phyloP scores from a whole-genome alignment of 2,888 invertebrate species.

The Ephialtes manifestator region DNA sequence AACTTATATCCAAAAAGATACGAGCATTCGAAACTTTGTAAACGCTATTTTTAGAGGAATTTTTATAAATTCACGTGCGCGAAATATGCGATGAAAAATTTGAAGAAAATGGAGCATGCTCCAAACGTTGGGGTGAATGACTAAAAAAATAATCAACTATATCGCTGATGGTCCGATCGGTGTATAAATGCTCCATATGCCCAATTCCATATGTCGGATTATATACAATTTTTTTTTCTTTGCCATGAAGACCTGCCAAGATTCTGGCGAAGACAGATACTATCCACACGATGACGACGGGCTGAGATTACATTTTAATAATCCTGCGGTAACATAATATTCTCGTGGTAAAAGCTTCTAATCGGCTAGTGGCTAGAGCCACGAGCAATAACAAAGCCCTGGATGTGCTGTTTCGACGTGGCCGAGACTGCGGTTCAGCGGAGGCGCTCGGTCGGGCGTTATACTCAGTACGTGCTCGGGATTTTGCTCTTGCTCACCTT shows the following conservation, averaged over 20 bases:
- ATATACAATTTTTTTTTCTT: too few species aligned
- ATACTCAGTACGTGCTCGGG: background rate
- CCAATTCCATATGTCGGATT: too few species aligned
- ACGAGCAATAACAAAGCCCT: slow-evolving; percentile 53
- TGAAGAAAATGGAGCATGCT: too few species aligned
- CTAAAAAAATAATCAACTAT: too few species aligned
- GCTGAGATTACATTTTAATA: slow-evolving; percentile 65
- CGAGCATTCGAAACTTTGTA: too few species aligned
- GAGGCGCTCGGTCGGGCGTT: slow-evolving; percentile 4
- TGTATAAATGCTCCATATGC: too few species aligned
- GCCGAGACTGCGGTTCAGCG: slow-evolving; percentile 15
- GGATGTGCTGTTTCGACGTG: slow-evolving; percentile 34
- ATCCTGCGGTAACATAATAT: slow-evolving; percentile 67
- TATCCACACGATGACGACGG: slow-evolving; percentile 10
- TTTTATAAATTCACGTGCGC: too few species aligned
- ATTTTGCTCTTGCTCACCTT: background rate
- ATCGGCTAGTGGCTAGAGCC: slow-evolving; percentile 68
- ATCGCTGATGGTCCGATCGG: too few species aligned
- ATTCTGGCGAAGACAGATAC: slow-evolving; percentile 14
- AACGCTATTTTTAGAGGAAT: too few species aligned
- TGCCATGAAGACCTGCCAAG: background rate
- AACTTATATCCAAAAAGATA: too few species aligned
- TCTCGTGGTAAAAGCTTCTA: slow-evolving; percentile 64
- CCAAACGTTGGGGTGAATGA: too few species aligned
- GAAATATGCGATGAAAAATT: too few species aligned